These are phyloP conservation scores for Dolichomitus sp. DNA, from an alignment of 2,888 invertebrate species.

Conservation along the genomic window DNA sequence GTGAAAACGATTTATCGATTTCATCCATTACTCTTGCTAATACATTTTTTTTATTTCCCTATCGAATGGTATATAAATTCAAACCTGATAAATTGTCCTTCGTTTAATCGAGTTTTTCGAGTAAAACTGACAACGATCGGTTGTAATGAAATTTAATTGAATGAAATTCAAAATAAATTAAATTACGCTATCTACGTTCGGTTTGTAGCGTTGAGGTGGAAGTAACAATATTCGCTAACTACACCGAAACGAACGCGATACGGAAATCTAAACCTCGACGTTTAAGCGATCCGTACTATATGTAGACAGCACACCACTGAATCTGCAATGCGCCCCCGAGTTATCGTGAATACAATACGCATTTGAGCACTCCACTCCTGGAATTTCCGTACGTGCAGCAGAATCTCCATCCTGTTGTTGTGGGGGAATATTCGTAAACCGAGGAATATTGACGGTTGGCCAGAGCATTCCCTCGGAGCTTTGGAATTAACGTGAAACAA, in stretches of 20 bases:
- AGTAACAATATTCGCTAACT: conserved; percentile 28
- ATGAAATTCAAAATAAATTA: neutral
- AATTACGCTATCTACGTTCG: neutral
- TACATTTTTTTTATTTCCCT: neutral
- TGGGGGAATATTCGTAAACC: conserved; percentile 31
- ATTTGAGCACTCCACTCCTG: conserved; percentile 41
- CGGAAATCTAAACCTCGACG: conserved; percentile 40
- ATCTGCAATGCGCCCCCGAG: conserved; percentile 26
- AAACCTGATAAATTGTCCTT: neutral
- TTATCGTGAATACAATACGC: conserved; percentile 25
- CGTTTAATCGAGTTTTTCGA: neutral
- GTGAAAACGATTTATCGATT: too few species aligned
- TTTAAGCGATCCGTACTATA: neutral
- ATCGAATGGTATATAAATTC: neutral
- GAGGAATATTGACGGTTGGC: conserved; percentile 39
- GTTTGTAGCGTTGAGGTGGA: neutral
- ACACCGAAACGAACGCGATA: conserved; percentile 20
- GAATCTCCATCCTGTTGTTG: neutral
- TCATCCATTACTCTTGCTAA: too few species aligned
- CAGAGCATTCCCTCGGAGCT: conserved; percentile 34
- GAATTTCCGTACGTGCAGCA: conserved; percentile 27
- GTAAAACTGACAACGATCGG: neutral
- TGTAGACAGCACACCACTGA: conserved; percentile 15
- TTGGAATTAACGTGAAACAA: conserved; percentile 64
- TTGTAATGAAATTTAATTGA: neutral